These are phyloP conservation scores for Hymenopus coronatus DNA, from an alignment of 2,888 invertebrate genomes.

Conservation along the genomic window DNA sequence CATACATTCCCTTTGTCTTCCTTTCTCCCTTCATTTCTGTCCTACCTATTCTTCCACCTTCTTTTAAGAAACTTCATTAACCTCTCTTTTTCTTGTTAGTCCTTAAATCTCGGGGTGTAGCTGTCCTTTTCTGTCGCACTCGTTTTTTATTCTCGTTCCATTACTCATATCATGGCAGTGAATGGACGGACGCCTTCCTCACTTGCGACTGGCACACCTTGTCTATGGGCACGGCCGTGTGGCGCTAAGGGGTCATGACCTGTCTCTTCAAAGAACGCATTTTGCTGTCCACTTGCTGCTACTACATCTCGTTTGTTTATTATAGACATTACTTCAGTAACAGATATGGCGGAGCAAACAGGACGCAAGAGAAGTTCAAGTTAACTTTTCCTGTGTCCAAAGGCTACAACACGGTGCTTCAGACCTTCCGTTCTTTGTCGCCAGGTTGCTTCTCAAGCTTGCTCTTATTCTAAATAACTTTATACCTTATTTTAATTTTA, in stretches of 20 bases:
- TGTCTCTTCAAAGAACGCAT: not conserved
- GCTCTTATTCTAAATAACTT: no score
- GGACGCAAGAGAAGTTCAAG: no score
- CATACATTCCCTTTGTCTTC: not conserved
- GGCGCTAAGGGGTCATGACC: not conserved
- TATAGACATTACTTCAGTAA: no score
- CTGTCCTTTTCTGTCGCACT: not conserved
- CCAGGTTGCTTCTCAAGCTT: no score
- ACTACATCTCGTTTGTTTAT: no score
- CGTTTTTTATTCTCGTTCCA: slow-evolving; percentile 8
- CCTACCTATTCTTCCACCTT: not conserved
- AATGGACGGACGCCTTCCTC: not conserved
- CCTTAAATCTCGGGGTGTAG: not conserved
- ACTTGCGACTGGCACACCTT: not conserved
- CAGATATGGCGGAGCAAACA: no score
- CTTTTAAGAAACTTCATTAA: slow-evolving; percentile 8
- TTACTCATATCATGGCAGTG: not conserved
- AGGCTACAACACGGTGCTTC: no score
- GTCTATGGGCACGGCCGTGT: not conserved
- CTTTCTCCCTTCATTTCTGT: not conserved
- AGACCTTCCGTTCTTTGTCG: no score
- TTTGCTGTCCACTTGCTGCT: not conserved
- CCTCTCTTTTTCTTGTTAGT: not conserved
- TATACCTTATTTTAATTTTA: no score
- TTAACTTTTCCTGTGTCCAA: no score